phyloP scores from a whole-genome alignment of 1,140 invertebrate species.

The Eubasilissa regina region DNA sequence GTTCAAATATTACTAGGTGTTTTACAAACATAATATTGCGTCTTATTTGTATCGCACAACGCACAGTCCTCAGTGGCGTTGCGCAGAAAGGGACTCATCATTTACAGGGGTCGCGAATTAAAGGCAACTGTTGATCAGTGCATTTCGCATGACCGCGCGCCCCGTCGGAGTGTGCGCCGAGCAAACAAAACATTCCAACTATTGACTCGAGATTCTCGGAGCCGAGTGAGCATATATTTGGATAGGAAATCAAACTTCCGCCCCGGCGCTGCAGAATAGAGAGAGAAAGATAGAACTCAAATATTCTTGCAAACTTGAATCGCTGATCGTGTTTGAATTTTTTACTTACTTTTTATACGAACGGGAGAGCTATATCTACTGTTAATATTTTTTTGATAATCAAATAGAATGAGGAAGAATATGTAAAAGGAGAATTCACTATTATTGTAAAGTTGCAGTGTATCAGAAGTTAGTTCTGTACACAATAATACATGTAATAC shows the following conservation, averaged over 20 bases:
- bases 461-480: too few species aligned
- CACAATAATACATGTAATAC: too few species aligned
- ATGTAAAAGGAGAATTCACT: too few species aligned
- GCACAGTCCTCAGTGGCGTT: neutral
- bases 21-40: neutral
- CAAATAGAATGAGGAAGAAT: too few species aligned
- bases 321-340: neutral
- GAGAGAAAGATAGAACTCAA: neutral
- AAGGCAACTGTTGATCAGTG: neutral
- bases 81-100: neutral
- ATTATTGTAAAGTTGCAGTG: too few species aligned
- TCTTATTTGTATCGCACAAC: neutral
- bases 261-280: neutral
- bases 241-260: constrained; percentile 15
- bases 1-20: constrained; percentile 12
- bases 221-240: constrained; percentile 14
- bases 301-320: neutral
- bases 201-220: neutral
- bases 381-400: too few species aligned
- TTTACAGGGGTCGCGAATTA: neutral
- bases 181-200: neutral
- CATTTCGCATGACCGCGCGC: neutral
- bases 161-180: neutral
- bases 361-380: too few species aligned
- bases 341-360: too few species aligned